A percentile compares a stretch with the other conserved stretches of the same genome.
Conservation (phyloP, 92 coral and sea anemone genomes). For the Porites evermanni region DNA sequence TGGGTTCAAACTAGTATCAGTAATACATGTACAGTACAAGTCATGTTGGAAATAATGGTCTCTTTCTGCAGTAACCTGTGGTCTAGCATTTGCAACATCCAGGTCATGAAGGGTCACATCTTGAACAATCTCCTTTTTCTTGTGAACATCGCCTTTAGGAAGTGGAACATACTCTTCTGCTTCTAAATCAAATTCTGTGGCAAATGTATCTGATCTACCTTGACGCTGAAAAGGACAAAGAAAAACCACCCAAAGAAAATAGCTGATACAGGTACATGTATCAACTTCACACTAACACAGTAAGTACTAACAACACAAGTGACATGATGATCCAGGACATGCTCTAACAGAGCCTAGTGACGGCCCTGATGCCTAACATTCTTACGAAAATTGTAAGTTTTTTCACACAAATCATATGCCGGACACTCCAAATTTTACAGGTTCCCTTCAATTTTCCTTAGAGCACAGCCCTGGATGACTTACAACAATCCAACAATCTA, state of each 20-base stretch:
- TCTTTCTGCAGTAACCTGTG: conserved; percentile 74
- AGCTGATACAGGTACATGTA: background rate
- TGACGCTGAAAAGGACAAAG: conserved; percentile 82
- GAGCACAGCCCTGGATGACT: too few species aligned
- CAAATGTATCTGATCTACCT: conserved; percentile 99
- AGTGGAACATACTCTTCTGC: conserved; percentile 99
- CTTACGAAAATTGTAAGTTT: too few species aligned
- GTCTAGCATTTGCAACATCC: conserved; percentile 98
- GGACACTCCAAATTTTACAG: too few species aligned
- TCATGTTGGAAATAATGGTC: too few species aligned
- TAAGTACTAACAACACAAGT: too few species aligned
- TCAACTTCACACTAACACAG: too few species aligned
- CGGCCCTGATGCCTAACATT: background rate
- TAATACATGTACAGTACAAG: background rate
- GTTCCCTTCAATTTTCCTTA: too few species aligned
- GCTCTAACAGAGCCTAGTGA: too few species aligned
- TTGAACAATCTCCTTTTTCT: conserved; percentile 97
- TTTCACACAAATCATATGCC: too few species aligned
- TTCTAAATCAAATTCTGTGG: conserved; percentile 99
- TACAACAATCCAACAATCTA: background rate
- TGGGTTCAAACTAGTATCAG: too few species aligned
- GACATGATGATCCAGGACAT: too few species aligned
- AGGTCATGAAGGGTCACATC: conserved; percentile 98
- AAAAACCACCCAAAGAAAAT: background rate
- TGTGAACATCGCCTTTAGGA: conserved; percentile 99